Conservation (phyloP, 2,797 vertebrate genomes). For the Melanotaenia parkinsoni region DNA sequence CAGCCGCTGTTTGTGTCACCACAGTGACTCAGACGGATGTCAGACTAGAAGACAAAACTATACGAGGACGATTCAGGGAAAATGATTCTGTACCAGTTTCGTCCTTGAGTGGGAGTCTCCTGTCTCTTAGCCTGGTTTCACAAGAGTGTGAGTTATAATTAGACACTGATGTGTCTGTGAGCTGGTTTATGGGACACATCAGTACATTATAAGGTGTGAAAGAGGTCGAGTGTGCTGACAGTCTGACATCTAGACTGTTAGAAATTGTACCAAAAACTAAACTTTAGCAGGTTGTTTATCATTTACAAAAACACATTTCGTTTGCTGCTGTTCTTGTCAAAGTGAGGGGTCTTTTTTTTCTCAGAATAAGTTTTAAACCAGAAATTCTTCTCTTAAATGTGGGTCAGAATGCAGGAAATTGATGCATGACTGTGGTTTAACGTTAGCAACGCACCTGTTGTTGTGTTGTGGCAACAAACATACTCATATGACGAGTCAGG, state of each 20-base stretch:
- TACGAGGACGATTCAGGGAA: not conserved
- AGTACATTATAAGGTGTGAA: constrained; percentile 10
- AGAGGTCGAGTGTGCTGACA: not conserved
- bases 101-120: constrained; percentile 41
- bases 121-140: constrained; percentile 48
- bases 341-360: not conserved
- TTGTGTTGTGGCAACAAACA: constrained; percentile 24
- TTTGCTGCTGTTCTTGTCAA: not conserved
- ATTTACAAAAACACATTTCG: no score
- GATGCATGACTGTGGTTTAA: not conserved
- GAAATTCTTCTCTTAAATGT: not conserved
- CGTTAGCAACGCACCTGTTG: not conserved
- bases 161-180: constrained; percentile 26
- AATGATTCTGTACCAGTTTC: not conserved
- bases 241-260: not conserved
- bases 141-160: constrained; percentile 36
- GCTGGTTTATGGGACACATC: constrained; percentile 26
- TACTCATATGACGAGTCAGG: constrained; percentile 1
- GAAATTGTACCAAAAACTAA: no score
- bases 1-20: not conserved
- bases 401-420: not conserved
- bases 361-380: not conserved
- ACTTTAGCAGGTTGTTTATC: no score
- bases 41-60: no score
- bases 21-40: no score